Base-by-base conservation (phyloP, 2,888 invertebrate species). In the Trypoxylon attenuatum region DNA sequence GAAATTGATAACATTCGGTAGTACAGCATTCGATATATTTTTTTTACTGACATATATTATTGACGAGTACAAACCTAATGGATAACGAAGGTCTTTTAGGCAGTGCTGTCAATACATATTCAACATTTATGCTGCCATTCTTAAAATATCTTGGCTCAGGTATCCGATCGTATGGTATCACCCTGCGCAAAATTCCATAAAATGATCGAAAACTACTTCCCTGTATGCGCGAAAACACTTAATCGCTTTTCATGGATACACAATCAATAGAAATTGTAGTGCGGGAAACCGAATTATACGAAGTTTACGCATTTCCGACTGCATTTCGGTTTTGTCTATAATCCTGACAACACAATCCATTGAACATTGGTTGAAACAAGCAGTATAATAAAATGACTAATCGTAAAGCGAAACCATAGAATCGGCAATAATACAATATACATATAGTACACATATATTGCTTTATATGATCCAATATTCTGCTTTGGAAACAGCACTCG, bases 61-160 rank as follows among this genome's bases (percentile, higher is more conserved):
- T n/a, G n/a, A 33, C n/a, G n/a, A 4, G 42, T 1, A 56, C 56
- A 5, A 43, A 74, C 65, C 69, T 74, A 8, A 65, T 8, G 0
- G 69, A 58, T 6, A 71, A 74, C 15, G 53, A 41, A n/a, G 57
- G 15, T 45, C 65, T 58, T 21, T 53, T 58, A 10, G 53, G 33
- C 49, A 74, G 47, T 1, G 2, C 3, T 13, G 2, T 21, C 13
- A 33, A 1, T 0, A 3, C 2, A 10, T 46, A 56, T 2, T 33
- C 18, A 0, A 6, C 10, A 1, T 60, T 8, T 4, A 29, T 5
- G 15, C 1, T 21, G 8, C 8, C 5, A n/a, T n/a, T 2, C 5
- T 5, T 27, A 19, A 54, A 69, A 16, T 47, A 18, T 18, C 58
- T 65, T 16, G 74, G 50, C 15, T 19, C 50, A 3, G 53, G 62